These are phyloP conservation scores for Argyresthia albistria DNA, from an alignment of 2,888 invertebrate genomes.

Conservation along the genomic window DNA sequence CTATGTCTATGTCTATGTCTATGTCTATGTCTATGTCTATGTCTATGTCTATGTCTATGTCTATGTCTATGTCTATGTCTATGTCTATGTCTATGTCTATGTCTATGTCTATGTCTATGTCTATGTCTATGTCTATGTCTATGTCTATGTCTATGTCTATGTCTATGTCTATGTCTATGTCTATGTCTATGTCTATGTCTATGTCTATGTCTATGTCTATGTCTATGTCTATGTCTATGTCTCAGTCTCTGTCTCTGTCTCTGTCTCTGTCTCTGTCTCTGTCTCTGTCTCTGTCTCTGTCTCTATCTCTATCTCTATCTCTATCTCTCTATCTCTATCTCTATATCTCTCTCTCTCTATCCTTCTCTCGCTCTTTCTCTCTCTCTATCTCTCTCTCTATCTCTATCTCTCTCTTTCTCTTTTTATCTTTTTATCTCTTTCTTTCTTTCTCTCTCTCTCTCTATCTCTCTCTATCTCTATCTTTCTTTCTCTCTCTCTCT, in stretches of 20 bases:
- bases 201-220: background rate
- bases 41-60: slow-evolving; percentile 1
- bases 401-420: no score
- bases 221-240: slow-evolving; percentile 1
- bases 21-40: background rate
- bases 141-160: background rate
- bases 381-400: no score
- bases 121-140: background rate
- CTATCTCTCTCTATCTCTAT: no score
- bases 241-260: background rate
- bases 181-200: background rate
- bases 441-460: no score
- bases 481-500: no score
- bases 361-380: no score
- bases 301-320: no score
- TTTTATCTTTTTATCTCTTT: no score
- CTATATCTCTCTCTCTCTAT: no score
- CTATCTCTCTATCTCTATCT: no score
- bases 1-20: background rate
- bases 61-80: background rate
- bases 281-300: background rate
- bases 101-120: slow-evolving; percentile 1
- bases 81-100: background rate
- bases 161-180: slow-evolving; percentile 1
- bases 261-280: background rate